phyloP scores from a whole-genome alignment of 2,888 invertebrate genomes.

The Tipula unca region DNA sequence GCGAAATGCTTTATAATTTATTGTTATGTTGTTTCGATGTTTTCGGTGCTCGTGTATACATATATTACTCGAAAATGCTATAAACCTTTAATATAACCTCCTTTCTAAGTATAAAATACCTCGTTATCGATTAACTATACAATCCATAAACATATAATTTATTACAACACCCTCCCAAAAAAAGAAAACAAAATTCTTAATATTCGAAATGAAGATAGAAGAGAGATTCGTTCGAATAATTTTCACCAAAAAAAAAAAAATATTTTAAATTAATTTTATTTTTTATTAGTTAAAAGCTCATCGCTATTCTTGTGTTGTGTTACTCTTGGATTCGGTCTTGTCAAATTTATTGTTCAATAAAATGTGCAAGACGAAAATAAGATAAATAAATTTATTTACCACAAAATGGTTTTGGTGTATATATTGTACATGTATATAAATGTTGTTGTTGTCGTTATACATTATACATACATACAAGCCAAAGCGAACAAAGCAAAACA shows the following conservation, averaged over 20 bases:
- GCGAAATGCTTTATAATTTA: neutral
- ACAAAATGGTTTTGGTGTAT: neutral
- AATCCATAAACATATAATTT: neutral
- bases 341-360: neutral
- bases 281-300: neutral
- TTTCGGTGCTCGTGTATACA: neutral
- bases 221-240: neutral
- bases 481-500: too few relatives aligned
- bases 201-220: neutral
- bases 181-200: neutral
- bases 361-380: neutral
- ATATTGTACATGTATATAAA: too few relatives aligned
- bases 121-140: slow-evolving; percentile 1
- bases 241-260: neutral
- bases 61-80: neutral
- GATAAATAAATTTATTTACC: neutral
- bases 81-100: neutral
- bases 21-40: neutral
- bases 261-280: neutral
- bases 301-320: neutral
- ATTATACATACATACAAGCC: too few relatives aligned
- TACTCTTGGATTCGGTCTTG: neutral
- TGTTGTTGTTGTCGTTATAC: neutral
- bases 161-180: neutral
- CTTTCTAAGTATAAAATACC: neutral